phyloP scores from a whole-genome alignment of 2,113 vertebrate genomes.

The Gobio gobio region DNA sequence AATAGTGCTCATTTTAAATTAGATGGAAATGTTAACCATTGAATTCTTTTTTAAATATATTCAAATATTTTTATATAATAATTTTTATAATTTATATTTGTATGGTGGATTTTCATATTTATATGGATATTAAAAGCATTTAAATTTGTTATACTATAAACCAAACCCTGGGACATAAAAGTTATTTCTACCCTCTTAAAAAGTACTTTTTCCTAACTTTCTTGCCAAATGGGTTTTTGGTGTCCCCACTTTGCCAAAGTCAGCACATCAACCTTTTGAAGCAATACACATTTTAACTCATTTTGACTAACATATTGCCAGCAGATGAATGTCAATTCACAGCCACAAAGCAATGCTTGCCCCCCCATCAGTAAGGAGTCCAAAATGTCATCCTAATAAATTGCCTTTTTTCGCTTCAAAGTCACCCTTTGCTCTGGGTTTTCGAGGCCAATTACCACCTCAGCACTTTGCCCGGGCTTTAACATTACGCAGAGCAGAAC shows the following conservation, averaged over 20 bases:
- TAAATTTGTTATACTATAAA: neutral
- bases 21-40: too few species aligned
- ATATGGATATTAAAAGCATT: neutral
- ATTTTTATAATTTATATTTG: neutral
- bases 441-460: constrained; percentile 55
- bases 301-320: constrained; percentile 49
- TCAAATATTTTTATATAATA: too few species aligned
- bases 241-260: neutral
- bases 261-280: constrained; percentile 4
- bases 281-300: constrained; percentile 23
- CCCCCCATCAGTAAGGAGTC: constrained; percentile 32
- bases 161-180: neutral
- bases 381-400: constrained; percentile 57
- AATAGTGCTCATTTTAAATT: too few species aligned
- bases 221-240: constrained; percentile 32
- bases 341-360: constrained; percentile 12
- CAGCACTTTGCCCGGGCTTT: constrained; percentile 56
- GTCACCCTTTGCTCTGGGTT: constrained; percentile 49
- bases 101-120: neutral
- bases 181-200: neutral
- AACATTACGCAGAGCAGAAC: constrained; percentile 51
- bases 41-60: neutral
- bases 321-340: constrained; percentile 48
- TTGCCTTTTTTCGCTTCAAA: constrained; percentile 54
- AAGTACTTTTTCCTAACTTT: constrained; percentile 1